These are phyloP conservation scores for Platycercus adscitus DNA, from an alignment of 2,113 vertebrate genomes.

Conservation along the genomic window DNA sequence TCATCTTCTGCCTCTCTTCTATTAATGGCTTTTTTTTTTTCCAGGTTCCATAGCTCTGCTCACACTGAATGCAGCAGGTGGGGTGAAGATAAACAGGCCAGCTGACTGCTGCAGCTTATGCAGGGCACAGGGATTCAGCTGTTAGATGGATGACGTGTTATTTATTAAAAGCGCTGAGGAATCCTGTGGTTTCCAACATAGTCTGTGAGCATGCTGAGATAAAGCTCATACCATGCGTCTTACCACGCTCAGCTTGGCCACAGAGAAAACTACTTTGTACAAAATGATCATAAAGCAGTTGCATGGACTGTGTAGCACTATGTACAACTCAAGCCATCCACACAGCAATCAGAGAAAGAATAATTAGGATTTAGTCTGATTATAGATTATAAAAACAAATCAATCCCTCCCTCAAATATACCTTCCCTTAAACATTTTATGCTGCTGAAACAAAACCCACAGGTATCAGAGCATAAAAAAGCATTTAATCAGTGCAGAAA, in stretches of 20 bases:
- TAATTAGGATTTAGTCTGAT: neutral
- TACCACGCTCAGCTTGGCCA: neutral
- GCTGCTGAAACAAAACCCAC: neutral
- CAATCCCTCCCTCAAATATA: neutral
- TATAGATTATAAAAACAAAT: neutral
- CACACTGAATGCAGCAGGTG: constrained; percentile 41
- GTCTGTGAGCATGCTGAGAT: neutral
- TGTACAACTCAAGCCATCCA: neutral
- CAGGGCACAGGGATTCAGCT: constrained; percentile 17
- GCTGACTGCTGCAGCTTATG: constrained; percentile 42
- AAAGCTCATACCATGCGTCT: constrained; percentile 8
- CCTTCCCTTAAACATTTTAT: neutral
- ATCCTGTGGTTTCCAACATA: constrained; percentile 34
- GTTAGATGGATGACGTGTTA: constrained; percentile 50
- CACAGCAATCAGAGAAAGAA: neutral
- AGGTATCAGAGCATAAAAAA: neutral
- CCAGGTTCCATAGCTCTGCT: constrained; percentile 26
- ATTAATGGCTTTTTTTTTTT: constrained; percentile 62
- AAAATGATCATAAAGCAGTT: neutral
- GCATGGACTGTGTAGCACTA: neutral
- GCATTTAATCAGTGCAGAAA: neutral
- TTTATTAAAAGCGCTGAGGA: constrained; percentile 40
- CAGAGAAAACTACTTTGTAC: constrained; percentile 19
- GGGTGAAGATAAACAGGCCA: constrained; percentile 66
- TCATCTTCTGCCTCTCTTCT: constrained; percentile 79